These are phyloP conservation scores for Tichodroma muraria DNA, from an alignment of 2,113 vertebrate genomes.

Conservation along the genomic window DNA sequence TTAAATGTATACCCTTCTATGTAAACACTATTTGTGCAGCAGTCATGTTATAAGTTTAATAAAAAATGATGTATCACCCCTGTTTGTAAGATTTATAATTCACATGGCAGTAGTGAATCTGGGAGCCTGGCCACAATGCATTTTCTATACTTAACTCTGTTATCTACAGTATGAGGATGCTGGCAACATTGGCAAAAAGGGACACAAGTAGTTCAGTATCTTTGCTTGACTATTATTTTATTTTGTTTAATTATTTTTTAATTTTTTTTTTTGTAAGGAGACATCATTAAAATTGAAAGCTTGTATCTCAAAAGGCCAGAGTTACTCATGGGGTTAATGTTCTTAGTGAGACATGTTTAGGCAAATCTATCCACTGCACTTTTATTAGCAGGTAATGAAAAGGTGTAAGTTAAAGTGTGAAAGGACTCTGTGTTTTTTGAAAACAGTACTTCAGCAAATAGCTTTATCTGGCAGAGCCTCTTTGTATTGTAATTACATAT, in stretches of 20 bases:
- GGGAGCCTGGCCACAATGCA: slow-evolving; percentile 70
- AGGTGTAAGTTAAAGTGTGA: slow-evolving; percentile 70
- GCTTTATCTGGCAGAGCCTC: slow-evolving; percentile 52
- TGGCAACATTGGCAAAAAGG: slow-evolving; percentile 55
- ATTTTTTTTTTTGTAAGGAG: not conserved
- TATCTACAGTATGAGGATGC: slow-evolving; percentile 60
- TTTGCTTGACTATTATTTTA: not conserved
- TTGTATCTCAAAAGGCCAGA: slow-evolving; percentile 29
- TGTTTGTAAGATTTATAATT: slow-evolving; percentile 78
- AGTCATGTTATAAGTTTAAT: slow-evolving; percentile 77
- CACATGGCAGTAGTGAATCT: slow-evolving; percentile 71
- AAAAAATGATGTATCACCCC: slow-evolving; percentile 73
- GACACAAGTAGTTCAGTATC: not conserved
- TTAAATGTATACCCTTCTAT: slow-evolving; percentile 74
- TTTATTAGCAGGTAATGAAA: slow-evolving; percentile 71
- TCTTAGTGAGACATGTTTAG: slow-evolving; percentile 60
- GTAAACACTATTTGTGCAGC: slow-evolving; percentile 74
- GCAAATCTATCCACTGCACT: slow-evolving; percentile 59
- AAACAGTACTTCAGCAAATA: slow-evolving; percentile 62
- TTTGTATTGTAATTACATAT: slow-evolving; percentile 63
- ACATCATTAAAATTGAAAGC: slow-evolving; percentile 27
- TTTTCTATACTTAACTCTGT: slow-evolving; percentile 81
- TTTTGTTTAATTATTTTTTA: too few relatives aligned
- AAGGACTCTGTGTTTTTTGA: slow-evolving; percentile 57
- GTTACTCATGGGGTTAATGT: slow-evolving; percentile 44